Evolutionary conservation across 2,113 vertebrate species (phyloP), one percentile per base, ranked within the genome.

Genomic region (Grus americana): DNA sequence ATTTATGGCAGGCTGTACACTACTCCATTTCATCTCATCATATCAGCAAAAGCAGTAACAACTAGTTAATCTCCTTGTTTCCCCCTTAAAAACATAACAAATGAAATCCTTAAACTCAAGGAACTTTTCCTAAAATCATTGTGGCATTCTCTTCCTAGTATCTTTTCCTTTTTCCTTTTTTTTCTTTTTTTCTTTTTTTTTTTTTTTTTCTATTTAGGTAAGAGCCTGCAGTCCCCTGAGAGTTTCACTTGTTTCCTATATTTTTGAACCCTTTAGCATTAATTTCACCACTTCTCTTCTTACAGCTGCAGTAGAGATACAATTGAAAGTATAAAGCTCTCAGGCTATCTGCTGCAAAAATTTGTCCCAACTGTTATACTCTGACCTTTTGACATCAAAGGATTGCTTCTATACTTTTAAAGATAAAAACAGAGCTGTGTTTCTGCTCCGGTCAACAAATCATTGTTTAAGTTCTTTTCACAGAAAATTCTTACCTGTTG

Each of bases 371-470:
- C 62, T 54, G 50, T 57, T 89, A 74, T 73, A 17, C n/a, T 40
- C 29, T 91, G 87, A 96, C 95, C 80, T 93, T 86, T 92, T 91
- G 95, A 74, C 91, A 93, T 61, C 67, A 86, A 87, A 92, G 59
- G 36, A 95, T 90, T 90, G 55, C 47, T 95, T 94, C 62, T 85
- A 38, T 76, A 73, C 59, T 90, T 93, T 90, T 76, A 74, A 76
- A 93, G 95, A 91, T 71, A 82, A 91, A 95, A 91, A 79, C 58
- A 81, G 62, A 85, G 19, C 36, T 87, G 34, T 72, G 73, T 82
- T 94, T 93, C 95, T 96, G 46, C 73, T 90, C 78, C 5, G 2
- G 54, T 76, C 91, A 92, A 93, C 44, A 96, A 92, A 97, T 62
- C 49, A 80, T 79, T 89, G 52, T 79, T 91, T 76, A 85, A 87